Evolutionary conservation across 2,888 invertebrate genomes (phyloP).

Genomic region (Agriopis leucophaearia): DNA sequence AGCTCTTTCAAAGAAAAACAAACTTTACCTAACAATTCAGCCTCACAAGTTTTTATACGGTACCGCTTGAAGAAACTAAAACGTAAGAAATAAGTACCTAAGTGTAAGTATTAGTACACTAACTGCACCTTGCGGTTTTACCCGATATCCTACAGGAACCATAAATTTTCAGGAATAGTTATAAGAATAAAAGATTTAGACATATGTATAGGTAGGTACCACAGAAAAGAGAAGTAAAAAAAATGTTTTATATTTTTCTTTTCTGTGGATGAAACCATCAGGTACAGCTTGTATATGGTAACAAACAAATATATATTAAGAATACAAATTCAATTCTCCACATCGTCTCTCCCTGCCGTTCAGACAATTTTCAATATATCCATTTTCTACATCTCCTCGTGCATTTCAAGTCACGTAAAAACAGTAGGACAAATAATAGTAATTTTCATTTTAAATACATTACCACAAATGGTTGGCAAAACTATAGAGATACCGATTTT

Average conservation of each 20-base stretch:
- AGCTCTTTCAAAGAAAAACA: not conserved
- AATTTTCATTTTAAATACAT: not conserved
- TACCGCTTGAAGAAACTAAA: not conserved
- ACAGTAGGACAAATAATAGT: not conserved
- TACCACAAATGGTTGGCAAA: not conserved
- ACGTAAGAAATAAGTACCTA: too few species aligned
- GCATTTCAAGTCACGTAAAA: slow-evolving; percentile 11
- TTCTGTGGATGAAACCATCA: too few species aligned
- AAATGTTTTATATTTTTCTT: too few species aligned
- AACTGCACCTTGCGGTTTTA: too few species aligned
- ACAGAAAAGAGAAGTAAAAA: too few species aligned
- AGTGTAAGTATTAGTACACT: too few species aligned
- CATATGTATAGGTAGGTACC: too few species aligned
- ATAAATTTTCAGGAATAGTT: too few species aligned
- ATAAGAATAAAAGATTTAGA: too few species aligned
- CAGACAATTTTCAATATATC: slow-evolving; percentile 12
- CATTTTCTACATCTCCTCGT: slow-evolving; percentile 1
- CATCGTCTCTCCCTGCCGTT: not conserved
- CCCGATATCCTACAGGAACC: too few species aligned
- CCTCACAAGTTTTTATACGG: not conserved
- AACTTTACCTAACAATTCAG: slow-evolving; percentile 5
- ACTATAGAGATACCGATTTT: too few species aligned
- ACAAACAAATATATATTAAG: not conserved
- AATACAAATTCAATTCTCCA: slow-evolving; percentile 6
- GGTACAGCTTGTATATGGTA: not conserved